Evolutionary conservation across 2,888 invertebrate species (phyloP), one percentile per base, ranked within the genome.

Genomic region (Agrochola macilenta): DNA sequence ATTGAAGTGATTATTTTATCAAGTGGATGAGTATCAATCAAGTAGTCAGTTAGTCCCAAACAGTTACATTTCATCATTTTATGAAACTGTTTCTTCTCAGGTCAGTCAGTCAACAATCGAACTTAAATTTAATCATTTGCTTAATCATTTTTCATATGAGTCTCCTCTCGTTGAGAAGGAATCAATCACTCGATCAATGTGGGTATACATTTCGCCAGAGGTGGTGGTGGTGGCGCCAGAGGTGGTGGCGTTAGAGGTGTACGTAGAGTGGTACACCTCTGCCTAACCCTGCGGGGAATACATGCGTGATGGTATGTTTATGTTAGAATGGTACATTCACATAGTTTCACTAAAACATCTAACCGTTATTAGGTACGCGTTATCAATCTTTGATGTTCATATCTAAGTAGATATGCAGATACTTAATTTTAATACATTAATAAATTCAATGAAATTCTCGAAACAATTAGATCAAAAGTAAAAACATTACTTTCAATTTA

Each of bases 61-160:
- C n/a, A n/a, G n/a, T n/a, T 81, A 30, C 8, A 76, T 49, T 49
- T 58, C 17, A 65, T 9, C 0, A 43, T 57, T 73, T 64, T 58
- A 43, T 61, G n/a, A 52, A 30, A 74, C 12, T 65, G 9, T 20
- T 71, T 70, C n/a, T 61, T 30, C 35, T 61, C 43, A 12, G 11
- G 39, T 20, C 23, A 54, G 23, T n/a, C 39, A 60, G 30, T 1
- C 20, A 49, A 58, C 1, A 52, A 43, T 54, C 1, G 26, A 3
- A 14, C 14, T 49, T 30, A n/a, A 35, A 35, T 12, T 9, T 14
- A 26, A 23, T 30, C 20, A 70, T 30, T 58, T 58, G n/a, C 54
- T 57, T 11, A n/a, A 14, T 58, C 26, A n/a, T 64, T 35, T 46
- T n/a, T n/a, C 12, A 26, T 65, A 26, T 26, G 20, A 12, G 14